phyloP scores from a whole-genome alignment of 2,888 invertebrate genomes.

The Rotaria sp. region DNA sequence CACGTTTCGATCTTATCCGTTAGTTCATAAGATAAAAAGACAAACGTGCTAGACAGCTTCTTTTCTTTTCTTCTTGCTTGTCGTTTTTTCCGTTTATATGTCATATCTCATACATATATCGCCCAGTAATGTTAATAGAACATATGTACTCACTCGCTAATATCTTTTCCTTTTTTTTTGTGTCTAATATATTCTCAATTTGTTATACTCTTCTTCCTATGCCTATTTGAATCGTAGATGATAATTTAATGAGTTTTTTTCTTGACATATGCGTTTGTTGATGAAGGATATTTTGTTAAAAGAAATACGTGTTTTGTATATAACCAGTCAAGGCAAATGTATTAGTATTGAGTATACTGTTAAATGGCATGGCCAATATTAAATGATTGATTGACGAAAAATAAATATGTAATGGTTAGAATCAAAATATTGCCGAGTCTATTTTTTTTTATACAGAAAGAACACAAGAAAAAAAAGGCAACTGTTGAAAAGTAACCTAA shows the following conservation, averaged over 20 bases:
- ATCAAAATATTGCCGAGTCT: neutral
- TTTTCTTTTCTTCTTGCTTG: neutral
- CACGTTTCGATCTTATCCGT: neutral
- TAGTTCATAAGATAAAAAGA: neutral
- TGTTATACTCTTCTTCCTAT: neutral
- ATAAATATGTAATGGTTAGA: neutral
- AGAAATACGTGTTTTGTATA: neutral
- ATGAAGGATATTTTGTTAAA: neutral
- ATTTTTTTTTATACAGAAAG: neutral
- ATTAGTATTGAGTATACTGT: neutral
- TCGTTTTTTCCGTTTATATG: neutral
- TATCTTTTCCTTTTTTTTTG: neutral
- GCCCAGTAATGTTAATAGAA: neutral
- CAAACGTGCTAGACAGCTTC: neutral
- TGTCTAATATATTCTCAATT: neutral
- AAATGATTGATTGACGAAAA: neutral
- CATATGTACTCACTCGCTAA: neutral
- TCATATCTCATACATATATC: neutral
- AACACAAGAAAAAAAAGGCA: neutral
- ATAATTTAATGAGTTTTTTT: too few species aligned
- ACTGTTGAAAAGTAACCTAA: neutral
- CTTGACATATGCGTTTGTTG: neutral
- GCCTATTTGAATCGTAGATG: neutral
- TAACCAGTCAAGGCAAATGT: neutral
- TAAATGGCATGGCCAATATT: neutral